A percentile compares a stretch with the other conserved stretches of the same genome.
These are phyloP conservation scores for Cheilosia pagana DNA, from an alignment of 2,888 invertebrate species.

Conservation along the genomic window DNA sequence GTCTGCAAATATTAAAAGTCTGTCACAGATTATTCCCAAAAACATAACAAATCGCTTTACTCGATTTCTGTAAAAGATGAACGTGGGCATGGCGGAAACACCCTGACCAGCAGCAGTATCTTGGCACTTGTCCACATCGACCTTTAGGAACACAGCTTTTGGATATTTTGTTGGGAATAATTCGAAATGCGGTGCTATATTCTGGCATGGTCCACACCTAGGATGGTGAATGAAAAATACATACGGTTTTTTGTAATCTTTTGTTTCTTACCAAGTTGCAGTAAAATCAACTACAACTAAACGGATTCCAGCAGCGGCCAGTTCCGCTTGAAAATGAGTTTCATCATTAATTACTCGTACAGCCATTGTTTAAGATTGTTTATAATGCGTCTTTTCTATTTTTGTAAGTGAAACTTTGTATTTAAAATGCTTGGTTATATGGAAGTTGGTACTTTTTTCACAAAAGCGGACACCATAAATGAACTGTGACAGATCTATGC, in stretches of 20 bases:
- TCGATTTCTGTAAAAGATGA: slow-evolving; percentile 95
- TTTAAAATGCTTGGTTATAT: slow-evolving; percentile 46
- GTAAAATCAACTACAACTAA: slow-evolving; percentile 97
- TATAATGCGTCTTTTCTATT: background rate
- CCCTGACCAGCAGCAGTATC: slow-evolving; percentile 94
- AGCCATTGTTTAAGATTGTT: slow-evolving; percentile 78
- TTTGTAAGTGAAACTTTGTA: slow-evolving; percentile 1
- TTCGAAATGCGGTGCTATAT: slow-evolving; percentile 96
- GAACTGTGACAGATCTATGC: slow-evolving; percentile 46
- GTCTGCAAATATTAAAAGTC: slow-evolving; percentile 83
- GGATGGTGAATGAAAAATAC: slow-evolving; percentile 56
- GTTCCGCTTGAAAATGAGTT: slow-evolving; percentile 92
- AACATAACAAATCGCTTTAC: slow-evolving; percentile 81
- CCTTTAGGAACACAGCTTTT: slow-evolving; percentile 95
- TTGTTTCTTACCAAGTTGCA: slow-evolving; percentile 90
- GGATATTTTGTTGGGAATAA: slow-evolving; percentile 94
- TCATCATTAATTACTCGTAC: slow-evolving; percentile 83
- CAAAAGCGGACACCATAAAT: slow-evolving; percentile 47
- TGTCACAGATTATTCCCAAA: background rate
- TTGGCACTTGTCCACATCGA: slow-evolving; percentile 94
- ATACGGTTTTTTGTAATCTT: slow-evolving; percentile 14
- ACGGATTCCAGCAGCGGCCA: slow-evolving; percentile 92
- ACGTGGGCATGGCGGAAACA: slow-evolving; percentile 99
- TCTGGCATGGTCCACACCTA: slow-evolving; percentile 98
- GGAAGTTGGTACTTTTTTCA: slow-evolving; percentile 27